Conservation (phyloP, 2,888 invertebrate species). For the Metalampra italica region DNA sequence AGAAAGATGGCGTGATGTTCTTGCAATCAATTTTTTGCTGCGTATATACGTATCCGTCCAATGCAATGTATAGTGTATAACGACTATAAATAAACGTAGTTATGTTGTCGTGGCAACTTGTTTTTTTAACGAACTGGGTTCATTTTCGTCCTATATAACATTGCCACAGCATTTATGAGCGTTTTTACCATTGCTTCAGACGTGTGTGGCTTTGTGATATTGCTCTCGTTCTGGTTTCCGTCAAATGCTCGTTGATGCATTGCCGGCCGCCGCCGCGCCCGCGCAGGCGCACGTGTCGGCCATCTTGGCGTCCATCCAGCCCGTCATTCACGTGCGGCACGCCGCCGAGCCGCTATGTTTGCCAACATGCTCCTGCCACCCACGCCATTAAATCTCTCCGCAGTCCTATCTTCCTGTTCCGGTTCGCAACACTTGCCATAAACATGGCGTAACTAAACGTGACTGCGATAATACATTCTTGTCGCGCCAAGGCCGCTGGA, state of each 20-base stretch:
- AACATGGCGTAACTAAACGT: constrained; percentile 28
- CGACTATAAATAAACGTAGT: too few species aligned
- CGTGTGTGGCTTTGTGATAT: constrained; percentile 36
- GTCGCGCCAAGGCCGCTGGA: constrained; percentile 29
- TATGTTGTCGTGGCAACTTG: background rate
- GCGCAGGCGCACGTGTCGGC: constrained; percentile 11
- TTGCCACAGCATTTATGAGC: too few species aligned
- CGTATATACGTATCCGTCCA: too few species aligned
- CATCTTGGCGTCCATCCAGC: constrained; percentile 36
- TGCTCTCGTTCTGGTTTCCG: constrained; percentile 45
- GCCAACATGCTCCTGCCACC: constrained; percentile 38
- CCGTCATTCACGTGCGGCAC: constrained; percentile 47
- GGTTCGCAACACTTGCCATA: constrained; percentile 32
- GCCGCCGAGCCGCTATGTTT: constrained; percentile 21
- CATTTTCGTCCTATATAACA: too few species aligned
- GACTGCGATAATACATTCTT: constrained; percentile 28
- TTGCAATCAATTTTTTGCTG: background rate
- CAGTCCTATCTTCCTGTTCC: constrained; percentile 57
- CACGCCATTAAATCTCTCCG: constrained; percentile 32
- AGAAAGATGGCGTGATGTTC: background rate
- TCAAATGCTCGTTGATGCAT: constrained; percentile 40
- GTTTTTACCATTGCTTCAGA: too few species aligned
- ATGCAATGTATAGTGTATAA: too few species aligned
- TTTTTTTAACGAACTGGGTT: background rate
- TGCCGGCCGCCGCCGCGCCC: constrained; percentile 13